Conservation (phyloP, 2,888 invertebrate genomes). For the Diaperis boleti region DNA sequence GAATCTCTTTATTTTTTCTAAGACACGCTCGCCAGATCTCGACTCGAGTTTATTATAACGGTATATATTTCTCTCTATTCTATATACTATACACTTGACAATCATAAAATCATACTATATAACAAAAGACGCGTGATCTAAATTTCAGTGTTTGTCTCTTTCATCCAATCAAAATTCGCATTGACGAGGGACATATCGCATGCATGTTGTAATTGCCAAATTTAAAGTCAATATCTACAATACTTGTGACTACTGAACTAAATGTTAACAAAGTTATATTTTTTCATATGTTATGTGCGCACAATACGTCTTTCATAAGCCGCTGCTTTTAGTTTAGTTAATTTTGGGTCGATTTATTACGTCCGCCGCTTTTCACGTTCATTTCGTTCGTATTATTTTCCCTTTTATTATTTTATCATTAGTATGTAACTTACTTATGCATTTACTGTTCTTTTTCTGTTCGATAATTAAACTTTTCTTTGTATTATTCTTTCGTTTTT, state of each 20-base stretch:
- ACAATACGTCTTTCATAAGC: conserved; percentile 60
- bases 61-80: conserved; percentile 59
- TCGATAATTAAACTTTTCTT: conserved; percentile 56
- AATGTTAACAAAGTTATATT: conserved; percentile 69
- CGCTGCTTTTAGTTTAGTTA: not conserved
- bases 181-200: conserved; percentile 60
- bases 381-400: conserved; percentile 51
- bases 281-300: conserved; percentile 62
- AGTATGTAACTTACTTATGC: conserved; percentile 47
- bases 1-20: conserved; percentile 43
- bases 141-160: conserved; percentile 50
- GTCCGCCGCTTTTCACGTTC: conserved; percentile 57
- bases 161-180: conserved; percentile 50
- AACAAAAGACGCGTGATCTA: conserved; percentile 54
- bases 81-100: conserved; percentile 65
- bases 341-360: not conserved
- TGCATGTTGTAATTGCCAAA: conserved; percentile 70
- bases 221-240: conserved; percentile 75
- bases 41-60: conserved; percentile 43
- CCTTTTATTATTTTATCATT: conserved; percentile 48
- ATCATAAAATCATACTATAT: conserved; percentile 61
- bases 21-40: conserved; percentile 42
- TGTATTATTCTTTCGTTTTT: conserved; percentile 54
- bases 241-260: conserved; percentile 62
- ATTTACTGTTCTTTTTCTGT: conserved; percentile 55